Evolutionary conservation across 2,113 vertebrate species (phyloP).

Genomic region (Pterocles orientalis): DNA sequence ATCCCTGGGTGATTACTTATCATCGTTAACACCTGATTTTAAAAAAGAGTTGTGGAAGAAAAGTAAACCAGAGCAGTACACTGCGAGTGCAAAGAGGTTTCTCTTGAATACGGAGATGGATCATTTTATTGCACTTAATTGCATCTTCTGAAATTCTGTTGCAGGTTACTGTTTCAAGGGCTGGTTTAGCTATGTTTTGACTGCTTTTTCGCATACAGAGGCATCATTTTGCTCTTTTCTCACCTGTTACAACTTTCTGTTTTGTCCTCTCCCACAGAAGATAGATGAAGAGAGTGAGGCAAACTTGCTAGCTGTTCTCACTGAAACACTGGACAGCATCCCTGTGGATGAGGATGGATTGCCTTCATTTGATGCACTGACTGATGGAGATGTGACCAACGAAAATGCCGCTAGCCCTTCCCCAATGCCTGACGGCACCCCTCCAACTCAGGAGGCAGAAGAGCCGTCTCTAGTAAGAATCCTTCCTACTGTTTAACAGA

Average conservation of each 20-base stretch:
- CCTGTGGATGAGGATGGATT: conserved; percentile 99
- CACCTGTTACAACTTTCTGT: background rate
- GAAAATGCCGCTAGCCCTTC: conserved; percentile 94
- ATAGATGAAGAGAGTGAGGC: conserved; percentile 99
- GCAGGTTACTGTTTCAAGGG: background rate
- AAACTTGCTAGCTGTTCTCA: conserved; percentile 98
- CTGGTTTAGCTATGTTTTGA: background rate
- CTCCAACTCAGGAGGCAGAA: conserved; percentile 92
- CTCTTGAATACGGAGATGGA: background rate
- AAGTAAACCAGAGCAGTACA: conserved; percentile 8
- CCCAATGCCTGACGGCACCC: conserved; percentile 90
- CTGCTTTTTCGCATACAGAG: background rate
- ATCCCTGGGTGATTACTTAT: conserved; percentile 58
- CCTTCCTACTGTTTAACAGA: conserved; percentile 79
- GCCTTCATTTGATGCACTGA: conserved; percentile 98
- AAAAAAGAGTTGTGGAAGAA: background rate
- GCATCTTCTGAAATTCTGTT: background rate
- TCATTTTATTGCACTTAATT: background rate
- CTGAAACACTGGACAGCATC: conserved; percentile 98
- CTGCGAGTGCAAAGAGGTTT: background rate
- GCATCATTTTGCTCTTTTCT: background rate
- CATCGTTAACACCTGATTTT: background rate
- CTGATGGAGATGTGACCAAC: conserved; percentile 97
- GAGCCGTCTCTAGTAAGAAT: conserved; percentile 97
- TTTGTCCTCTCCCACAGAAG: conserved; percentile 81